phyloP scores from a whole-genome alignment of 2,113 vertebrate species.

The Cygnus buccinator region DNA sequence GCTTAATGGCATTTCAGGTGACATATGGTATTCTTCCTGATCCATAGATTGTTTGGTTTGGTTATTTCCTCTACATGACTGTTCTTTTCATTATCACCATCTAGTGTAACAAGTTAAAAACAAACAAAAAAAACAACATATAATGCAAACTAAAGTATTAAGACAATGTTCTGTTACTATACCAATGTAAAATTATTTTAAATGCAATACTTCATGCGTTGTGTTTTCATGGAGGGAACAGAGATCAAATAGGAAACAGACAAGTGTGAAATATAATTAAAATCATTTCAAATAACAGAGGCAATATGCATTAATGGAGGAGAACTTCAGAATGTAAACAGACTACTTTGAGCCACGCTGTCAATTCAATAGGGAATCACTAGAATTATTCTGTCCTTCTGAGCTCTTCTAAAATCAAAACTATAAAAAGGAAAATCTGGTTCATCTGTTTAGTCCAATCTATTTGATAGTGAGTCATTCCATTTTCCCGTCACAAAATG shows the following conservation, averaged over 20 bases:
- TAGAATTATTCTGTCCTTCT: neutral
- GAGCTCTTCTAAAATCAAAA: neutral
- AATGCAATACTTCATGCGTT: neutral
- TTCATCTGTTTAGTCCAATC: neutral
- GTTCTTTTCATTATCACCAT: neutral
- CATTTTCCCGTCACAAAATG: slow-evolving; percentile 12
- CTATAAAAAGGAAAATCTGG: neutral
- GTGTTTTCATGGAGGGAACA: neutral
- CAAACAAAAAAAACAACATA: neutral
- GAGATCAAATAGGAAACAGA: neutral
- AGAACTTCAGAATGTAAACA: slow-evolving; percentile 14
- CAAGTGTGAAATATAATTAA: neutral
- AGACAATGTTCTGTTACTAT: neutral
- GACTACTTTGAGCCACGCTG: neutral
- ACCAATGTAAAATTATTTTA: neutral
- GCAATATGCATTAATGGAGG: neutral
- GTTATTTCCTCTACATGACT: neutral
- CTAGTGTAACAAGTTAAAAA: neutral
- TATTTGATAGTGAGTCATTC: slow-evolving; percentile 22
- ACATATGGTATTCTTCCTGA: neutral
- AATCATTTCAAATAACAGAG: neutral
- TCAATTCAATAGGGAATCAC: neutral
- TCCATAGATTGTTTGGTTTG: neutral
- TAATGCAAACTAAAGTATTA: neutral
- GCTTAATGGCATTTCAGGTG: neutral